Evolutionary conservation across 1,140 invertebrate species (phyloP).

Genomic region (Stenopsyche tienmushanensis): DNA sequence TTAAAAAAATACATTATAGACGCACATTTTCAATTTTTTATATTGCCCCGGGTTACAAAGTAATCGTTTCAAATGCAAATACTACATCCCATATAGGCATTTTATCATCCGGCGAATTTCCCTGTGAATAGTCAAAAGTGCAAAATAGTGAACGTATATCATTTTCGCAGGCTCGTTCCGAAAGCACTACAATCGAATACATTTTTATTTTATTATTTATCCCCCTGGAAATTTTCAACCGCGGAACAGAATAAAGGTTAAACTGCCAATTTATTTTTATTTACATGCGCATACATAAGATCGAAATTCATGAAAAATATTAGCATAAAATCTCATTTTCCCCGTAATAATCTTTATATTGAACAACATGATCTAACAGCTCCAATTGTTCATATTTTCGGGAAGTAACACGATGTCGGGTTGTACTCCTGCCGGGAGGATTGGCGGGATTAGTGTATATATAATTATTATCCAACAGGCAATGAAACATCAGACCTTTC

Average conservation of each 20-base stretch:
- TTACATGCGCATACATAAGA: too few species aligned
- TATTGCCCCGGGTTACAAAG: too few species aligned
- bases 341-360: too few species aligned
- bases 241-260: too few species aligned
- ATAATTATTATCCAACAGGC: slow-evolving; percentile 61
- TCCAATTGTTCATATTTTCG: slow-evolving; percentile 60
- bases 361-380: slow-evolving; percentile 64
- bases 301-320: too few species aligned
- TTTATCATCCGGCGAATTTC: slow-evolving; percentile 12
- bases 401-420: slow-evolving; percentile 54
- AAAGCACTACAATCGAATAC: slow-evolving; percentile 21
- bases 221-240: too few species aligned
- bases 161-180: background rate
- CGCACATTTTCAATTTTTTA: too few species aligned
- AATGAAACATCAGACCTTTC: slow-evolving; percentile 66
- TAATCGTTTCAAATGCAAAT: slow-evolving; percentile 23
- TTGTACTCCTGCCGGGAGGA: slow-evolving; percentile 57
- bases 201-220: slow-evolving; percentile 54
- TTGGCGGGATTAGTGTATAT: slow-evolving; percentile 58
- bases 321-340: too few species aligned
- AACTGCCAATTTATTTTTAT: too few species aligned
- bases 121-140: slow-evolving; percentile 6
- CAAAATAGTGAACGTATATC: slow-evolving; percentile 11
- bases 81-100: slow-evolving; percentile 8
- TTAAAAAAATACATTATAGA: too few species aligned